These are phyloP conservation scores for Noctua pronuba DNA, from an alignment of 2,888 invertebrate species.

Conservation along the genomic window DNA sequence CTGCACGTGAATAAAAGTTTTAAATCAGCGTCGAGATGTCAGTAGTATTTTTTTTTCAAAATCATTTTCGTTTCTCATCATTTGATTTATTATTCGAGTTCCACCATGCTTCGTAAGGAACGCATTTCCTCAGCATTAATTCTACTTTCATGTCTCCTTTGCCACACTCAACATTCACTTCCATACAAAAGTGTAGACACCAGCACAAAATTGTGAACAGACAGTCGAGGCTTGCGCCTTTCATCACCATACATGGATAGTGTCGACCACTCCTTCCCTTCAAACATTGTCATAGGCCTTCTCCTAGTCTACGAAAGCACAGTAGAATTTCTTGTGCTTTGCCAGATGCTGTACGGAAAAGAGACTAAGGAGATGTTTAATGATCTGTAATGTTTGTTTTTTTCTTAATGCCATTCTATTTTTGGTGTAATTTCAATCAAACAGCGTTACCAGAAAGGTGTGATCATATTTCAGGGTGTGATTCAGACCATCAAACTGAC, in stretches of 20 bases:
- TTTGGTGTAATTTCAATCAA: neutral
- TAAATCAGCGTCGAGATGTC: neutral
- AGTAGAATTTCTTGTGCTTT: neutral
- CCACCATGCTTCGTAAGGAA: neutral
- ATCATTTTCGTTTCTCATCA: neutral
- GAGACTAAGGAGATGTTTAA: neutral
- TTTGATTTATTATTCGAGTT: neutral
- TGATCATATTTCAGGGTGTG: neutral
- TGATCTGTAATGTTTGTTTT: neutral
- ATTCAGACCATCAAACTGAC: neutral
- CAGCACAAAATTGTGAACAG: neutral
- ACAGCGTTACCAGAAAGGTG: neutral
- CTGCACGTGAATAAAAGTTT: conserved; percentile 77
- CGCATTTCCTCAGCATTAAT: neutral
- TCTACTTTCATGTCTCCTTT: neutral
- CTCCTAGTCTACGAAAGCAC: neutral
- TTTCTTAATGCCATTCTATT: neutral
- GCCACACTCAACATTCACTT: neutral
- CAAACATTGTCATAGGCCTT: neutral
- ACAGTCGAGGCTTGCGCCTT: neutral
- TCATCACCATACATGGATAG: neutral
- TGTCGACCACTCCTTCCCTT: too few relatives aligned
- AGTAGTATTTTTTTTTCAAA: neutral
- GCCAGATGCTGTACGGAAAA: neutral
- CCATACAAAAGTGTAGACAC: neutral